Evolutionary conservation across 92 coral and sea anemone genomes (phyloP), one percentile per base, ranked within the genome.

Genomic region (Ricordea florida): DNA sequence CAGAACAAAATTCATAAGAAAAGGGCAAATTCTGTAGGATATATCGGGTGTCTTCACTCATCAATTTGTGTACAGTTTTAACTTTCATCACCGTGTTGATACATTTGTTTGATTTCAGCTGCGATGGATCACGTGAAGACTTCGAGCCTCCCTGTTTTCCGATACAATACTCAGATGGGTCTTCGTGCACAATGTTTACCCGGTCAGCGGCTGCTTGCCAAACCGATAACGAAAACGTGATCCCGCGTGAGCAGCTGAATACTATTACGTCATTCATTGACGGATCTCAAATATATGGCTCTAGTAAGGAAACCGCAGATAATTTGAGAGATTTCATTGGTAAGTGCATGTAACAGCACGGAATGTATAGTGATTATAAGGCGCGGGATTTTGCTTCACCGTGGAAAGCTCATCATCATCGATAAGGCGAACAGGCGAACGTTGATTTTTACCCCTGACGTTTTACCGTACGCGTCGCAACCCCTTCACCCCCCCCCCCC

Each of bases 201-300:
- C 90, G 99, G 88, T 96, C 99, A 80, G 99, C 99, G 81, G 99
- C 99, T 28, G 93, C 99, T 10, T 96, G 99, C 72, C 99, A 96
- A 72, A 96, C 82, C 32, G 91, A 89, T 30, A 85, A 82, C 17
- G 89, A 79, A 36, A 84, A 96, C 63, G 58, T 96, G 64, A 76
- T 85, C 26, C 90, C 84, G 6, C 87, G 99, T 24, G 96, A 96
- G 69, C 99, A 96, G 77, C 86, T 96, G 3, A 96, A 96, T 57
- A 82, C 93, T 1, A 88, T 92, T 74, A 92, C 99, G 69, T 92
- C 99, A 45, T 96, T 78, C 41, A 80, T 96, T 11, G 99, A 96
- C 46, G 99, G 97, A 27, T 96, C 99, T 1, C 97, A 92, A 56
- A 89, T 96, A 18, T 96, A 96, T 67, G 97, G 99, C 76, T 96